Percentiles rank a stretch among this genome's conserved stretches.
phyloP scores from a whole-genome alignment of 2,888 invertebrate species.

The Xanthia togata region DNA sequence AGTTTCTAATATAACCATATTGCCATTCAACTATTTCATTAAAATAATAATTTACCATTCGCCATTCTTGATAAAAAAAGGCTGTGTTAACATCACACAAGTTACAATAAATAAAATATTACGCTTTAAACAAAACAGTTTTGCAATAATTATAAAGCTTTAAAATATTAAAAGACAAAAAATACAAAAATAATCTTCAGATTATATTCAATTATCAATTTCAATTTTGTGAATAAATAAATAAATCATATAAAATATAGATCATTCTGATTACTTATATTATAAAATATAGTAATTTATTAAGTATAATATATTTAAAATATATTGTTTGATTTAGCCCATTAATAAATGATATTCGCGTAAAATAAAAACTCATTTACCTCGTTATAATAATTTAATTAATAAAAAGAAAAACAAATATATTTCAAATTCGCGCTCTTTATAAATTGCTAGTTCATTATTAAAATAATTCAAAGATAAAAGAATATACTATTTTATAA shows the following conservation, averaged over 20 bases:
- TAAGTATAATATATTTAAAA: constrained; percentile 2
- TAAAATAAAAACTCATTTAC: constrained; percentile 51
- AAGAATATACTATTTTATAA: constrained; percentile 18
- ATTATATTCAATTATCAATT: constrained; percentile 32
- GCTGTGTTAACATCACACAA: constrained; percentile 31
- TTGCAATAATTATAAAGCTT: constrained; percentile 36
- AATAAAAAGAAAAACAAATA: constrained; percentile 7
- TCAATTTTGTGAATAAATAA: too few relatives aligned
- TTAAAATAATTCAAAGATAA: background rate
- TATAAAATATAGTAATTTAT: constrained; percentile 7
- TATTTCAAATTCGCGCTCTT: constrained; percentile 13
- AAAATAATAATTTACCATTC: constrained; percentile 3
- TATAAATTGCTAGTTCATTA: constrained; percentile 13
- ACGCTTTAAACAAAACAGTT: constrained; percentile 30
- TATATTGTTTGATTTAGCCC: constrained; percentile 9
- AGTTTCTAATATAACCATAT: constrained; percentile 6
- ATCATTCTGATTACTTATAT: too few relatives aligned
- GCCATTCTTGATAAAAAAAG: constrained; percentile 1
- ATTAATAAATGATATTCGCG: constrained; percentile 23
- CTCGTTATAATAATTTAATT: constrained; percentile 38
- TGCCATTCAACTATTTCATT: constrained; percentile 3
- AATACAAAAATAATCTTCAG: background rate
- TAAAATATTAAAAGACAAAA: constrained; percentile 47
- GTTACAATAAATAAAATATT: background rate
- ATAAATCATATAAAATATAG: too few relatives aligned